Percentiles rank a stretch among this genome's conserved stretches.
Evolutionary conservation across 1,140 invertebrate genomes (phyloP).

Genomic region (Drosophila fuyamai): DNA sequence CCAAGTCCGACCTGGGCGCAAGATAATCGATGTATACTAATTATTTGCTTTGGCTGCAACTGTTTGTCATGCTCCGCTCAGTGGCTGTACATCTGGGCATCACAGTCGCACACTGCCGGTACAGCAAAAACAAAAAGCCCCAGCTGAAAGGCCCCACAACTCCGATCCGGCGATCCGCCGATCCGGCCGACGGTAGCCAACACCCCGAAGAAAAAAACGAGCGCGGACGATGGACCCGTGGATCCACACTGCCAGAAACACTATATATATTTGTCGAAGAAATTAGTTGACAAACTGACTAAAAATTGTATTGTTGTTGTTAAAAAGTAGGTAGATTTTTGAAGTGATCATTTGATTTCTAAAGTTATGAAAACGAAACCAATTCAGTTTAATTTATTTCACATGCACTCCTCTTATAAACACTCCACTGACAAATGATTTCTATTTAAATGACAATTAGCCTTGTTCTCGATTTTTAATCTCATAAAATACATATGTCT

Average conservation of each 20-base stretch:
- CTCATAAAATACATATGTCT: constrained; percentile 2
- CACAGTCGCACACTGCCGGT: constrained; percentile 24
- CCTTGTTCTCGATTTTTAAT: constrained; percentile 6
- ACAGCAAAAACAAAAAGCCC: constrained; percentile 79
- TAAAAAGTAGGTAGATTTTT: too few relatives aligned
- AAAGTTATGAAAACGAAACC: not conserved
- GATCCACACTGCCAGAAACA: constrained; percentile 7
- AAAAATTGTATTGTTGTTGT: too few relatives aligned
- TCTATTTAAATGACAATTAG: constrained; percentile 1
- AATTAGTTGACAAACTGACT: too few relatives aligned
- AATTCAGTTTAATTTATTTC: not conserved
- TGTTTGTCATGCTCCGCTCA: constrained; percentile 76
- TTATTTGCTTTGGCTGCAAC: constrained; percentile 82
- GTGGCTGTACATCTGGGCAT: constrained; percentile 46
- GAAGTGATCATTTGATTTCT: too few relatives aligned
- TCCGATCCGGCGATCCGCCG: not conserved
- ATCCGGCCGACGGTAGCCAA: constrained; percentile 55
- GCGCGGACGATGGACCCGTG: constrained; percentile 10
- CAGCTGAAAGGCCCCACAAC: constrained; percentile 5
- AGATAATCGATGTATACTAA: constrained; percentile 84
- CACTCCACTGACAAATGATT: not conserved
- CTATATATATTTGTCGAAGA: not conserved
- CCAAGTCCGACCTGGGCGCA: constrained; percentile 57
- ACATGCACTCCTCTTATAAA: not conserved
- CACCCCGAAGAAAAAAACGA: constrained; percentile 25